Base-by-base conservation (phyloP, 2,797 vertebrate genomes). In the Pempheris klunzingeri region DNA sequence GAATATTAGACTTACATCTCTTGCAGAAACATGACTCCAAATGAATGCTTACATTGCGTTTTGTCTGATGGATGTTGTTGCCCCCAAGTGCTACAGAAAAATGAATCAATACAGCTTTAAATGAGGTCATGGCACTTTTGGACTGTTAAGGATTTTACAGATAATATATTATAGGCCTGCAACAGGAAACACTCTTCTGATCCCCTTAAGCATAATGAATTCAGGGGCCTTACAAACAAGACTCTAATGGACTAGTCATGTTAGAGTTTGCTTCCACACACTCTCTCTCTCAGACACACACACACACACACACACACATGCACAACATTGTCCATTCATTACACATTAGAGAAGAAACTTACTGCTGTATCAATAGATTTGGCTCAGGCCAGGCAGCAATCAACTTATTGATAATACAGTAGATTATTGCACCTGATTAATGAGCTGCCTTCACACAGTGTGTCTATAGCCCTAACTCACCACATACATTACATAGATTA, bases 391-490 rank as follows among this genome's bases (percentile, higher is more conserved):
- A 47, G 46, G 54, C 77, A 59, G 26, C 59, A 60, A 41, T 86
- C 76, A 75, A 1, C 57, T 47, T 81, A 87, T 87, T 77, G 82
- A 85, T 78, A 70, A 78, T 49, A 55, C 79, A 84, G 73, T 88
- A 70, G 82, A 82, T 80, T 74, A 82, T 53, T 66, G 44, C 30
- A 11, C 2, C 46, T 84, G 79, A 89, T 77, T 74, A 83, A 89
- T 82, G 82, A 70, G 72, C 72, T 82, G 50, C 71, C 59, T 4
- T 57, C 8, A 17, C 10, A 54, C 47, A 34, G 26, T 20, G 74
- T 26, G 76, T 83, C 75, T 9, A 69, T 28, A 44, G 58, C 67
- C 75, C 67, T 69, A 30, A 44, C 47, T 60, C 44, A 20, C 15
- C 70, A 70, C 64, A 77, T 64, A 55, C 79, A 82, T 80, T 74